Conservation (phyloP, 2,797 vertebrate genomes). For the Bradypodion ventrale region DNA sequence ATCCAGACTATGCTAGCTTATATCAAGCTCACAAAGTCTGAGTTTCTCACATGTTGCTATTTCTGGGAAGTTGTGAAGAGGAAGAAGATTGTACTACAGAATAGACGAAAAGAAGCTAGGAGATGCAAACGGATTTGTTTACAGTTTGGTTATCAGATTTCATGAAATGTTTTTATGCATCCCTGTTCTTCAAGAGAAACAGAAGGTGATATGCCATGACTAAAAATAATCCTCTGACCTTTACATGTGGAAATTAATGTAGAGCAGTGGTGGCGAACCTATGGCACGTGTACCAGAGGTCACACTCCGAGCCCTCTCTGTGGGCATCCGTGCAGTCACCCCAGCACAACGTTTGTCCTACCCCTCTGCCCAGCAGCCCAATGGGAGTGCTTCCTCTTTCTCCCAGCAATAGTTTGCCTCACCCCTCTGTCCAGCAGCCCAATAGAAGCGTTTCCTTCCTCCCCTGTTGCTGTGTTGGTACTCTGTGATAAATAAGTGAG, state of each 20-base stretch:
- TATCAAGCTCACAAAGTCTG: background rate
- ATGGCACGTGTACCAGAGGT: no score
- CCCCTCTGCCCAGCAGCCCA: no score
- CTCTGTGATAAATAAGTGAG: no score
- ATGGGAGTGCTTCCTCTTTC: no score
- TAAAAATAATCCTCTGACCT: background rate
- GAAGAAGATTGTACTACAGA: background rate
- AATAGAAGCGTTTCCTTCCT: no score
- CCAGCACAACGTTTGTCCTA: no score
- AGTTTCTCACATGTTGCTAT: background rate
- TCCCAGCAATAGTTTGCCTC: no score
- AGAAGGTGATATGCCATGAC: background rate
- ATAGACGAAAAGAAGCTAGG: background rate
- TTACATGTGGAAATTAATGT: background rate
- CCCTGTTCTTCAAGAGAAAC: background rate
- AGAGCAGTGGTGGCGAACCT: no score
- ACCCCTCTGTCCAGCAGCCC: no score
- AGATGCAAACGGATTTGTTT: background rate
- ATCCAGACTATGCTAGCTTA: background rate
- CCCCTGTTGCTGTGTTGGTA: no score
- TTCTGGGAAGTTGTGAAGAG: background rate
- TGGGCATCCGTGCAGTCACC: no score
- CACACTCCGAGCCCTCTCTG: no score
- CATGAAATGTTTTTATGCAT: background rate
- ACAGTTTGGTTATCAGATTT: background rate